Evolutionary conservation across 2,888 invertebrate genomes (phyloP), one percentile per base, ranked within the genome.

Genomic region (Agapostemon virescens): DNA sequence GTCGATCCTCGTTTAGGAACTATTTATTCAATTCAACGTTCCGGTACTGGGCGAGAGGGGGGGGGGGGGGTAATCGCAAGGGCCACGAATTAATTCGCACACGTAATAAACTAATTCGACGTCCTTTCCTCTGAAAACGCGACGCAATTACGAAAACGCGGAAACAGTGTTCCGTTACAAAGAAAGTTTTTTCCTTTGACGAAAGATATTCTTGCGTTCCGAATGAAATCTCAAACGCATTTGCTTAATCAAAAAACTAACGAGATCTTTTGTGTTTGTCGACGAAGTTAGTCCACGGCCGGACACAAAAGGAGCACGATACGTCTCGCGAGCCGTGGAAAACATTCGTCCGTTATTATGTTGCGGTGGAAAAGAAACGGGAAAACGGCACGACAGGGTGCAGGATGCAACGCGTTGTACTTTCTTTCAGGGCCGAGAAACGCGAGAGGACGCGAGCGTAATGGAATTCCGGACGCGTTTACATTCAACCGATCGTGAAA

Each of bases 401-500:
- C 49, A 11, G n/a, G n/a, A 4, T n/a, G 49, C 11, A 49, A n/a
- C n/a, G n/a, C n/a, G 49, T 49, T 49, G 49, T 30, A 17, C 17
- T 55, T 55, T 55, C 55, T 26, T 55, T 55, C 26, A 26, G 55
- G 26, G 26, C 17, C 20, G n/a, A 49, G 49, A 11, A 49, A 49
- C 11, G 49, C n/a, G 49, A 49, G 26, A 30, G 7, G 38, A 42
- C 15, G 6, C 58, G 30, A 30, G 26, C 13, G 42, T 26, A 70
- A 61, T 69, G 70, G 70, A 70, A 70, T 49, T 70, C 58, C n/a
- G n/a, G n/a, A 4, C 38, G 67, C 61, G 52, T 38, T 66, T 23
- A 30, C 23, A 26, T 49, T 40, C 58, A 20, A n/a, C 15, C 15
- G 3, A 7, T 40, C 13, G 55, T 13, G 4, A 11, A 9, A n/a